Conservation (phyloP, 2,113 vertebrate genomes). For the Macquaria ambigua region DNA sequence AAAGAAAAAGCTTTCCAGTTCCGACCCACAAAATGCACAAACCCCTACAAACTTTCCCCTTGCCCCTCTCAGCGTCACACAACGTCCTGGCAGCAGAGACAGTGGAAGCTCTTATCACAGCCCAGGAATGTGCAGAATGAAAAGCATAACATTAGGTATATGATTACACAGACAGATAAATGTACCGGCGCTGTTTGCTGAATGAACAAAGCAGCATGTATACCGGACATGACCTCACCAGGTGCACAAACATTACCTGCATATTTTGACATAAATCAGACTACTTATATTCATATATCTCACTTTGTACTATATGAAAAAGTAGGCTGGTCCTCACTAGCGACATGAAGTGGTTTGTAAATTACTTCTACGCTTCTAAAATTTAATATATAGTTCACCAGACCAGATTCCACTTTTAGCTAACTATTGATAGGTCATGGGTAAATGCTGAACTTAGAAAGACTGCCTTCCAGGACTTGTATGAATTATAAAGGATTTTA, state of each 20-base stretch:
- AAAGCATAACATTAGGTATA: conserved; percentile 48
- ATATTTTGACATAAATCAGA: background rate
- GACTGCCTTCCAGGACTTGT: too few relatives aligned
- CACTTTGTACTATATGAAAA: background rate
- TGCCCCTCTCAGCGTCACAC: conserved; percentile 1
- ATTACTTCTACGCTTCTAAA: background rate
- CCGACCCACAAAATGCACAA: conserved; percentile 27
- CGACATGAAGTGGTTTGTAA: background rate
- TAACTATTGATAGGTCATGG: background rate
- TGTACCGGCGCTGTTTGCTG: background rate
- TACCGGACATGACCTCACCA: background rate
- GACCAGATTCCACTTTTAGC: background rate
- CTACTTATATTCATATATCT: background rate
- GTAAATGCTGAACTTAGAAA: background rate
- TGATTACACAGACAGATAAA: conserved; percentile 45
- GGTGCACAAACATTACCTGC: background rate
- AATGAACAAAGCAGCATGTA: conserved; percentile 27
- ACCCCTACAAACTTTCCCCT: background rate
- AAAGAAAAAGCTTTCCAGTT: background rate
- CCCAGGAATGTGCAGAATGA: conserved; percentile 70
- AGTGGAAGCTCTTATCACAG: conserved; percentile 58
- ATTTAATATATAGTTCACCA: background rate
- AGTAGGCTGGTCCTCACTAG: background rate
- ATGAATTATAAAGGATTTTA: too few relatives aligned
- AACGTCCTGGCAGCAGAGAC: conserved; percentile 56